Evolutionary conservation across 2,888 invertebrate species (phyloP).

Genomic region (Hylaea fasciaria): DNA sequence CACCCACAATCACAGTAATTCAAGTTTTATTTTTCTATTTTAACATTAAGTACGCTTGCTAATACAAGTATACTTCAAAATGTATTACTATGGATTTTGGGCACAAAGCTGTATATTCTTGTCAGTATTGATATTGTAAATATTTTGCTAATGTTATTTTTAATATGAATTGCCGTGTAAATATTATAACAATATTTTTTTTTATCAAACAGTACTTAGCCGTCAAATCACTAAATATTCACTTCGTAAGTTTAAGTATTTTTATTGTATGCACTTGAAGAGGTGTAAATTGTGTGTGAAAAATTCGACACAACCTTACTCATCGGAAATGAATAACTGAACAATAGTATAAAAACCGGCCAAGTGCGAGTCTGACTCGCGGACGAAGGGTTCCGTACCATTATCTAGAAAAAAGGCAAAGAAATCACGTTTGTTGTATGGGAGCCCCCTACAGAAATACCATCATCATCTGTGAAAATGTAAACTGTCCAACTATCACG

Average conservation of each 20-base stretch:
- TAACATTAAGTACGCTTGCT: too few species aligned
- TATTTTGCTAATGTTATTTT: slow-evolving; percentile 50
- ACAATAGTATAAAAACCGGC: too few species aligned
- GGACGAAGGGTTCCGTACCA: too few species aligned
- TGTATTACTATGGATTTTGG: slow-evolving; percentile 35
- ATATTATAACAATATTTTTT: slow-evolving; percentile 22
- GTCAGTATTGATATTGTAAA: slow-evolving; percentile 54
- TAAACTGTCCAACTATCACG: too few species aligned
- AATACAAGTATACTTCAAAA: background rate
- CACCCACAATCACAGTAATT: too few species aligned
- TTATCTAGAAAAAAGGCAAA: too few species aligned
- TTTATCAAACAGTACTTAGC: background rate
- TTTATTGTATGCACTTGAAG: background rate
- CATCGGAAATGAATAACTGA: too few species aligned
- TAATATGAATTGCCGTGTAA: slow-evolving; percentile 48
- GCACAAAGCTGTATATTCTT: slow-evolving; percentile 56
- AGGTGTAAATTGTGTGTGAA: background rate
- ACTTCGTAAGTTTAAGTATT: background rate
- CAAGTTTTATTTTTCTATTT: too few species aligned
- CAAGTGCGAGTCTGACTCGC: too few species aligned
- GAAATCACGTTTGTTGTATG: too few species aligned
- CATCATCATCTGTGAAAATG: too few species aligned
- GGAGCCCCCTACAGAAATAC: too few species aligned
- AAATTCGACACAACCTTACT: background rate
- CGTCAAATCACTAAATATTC: background rate